Conservation (phyloP, 2,888 invertebrate species). For the Drosophila cracens region DNA sequence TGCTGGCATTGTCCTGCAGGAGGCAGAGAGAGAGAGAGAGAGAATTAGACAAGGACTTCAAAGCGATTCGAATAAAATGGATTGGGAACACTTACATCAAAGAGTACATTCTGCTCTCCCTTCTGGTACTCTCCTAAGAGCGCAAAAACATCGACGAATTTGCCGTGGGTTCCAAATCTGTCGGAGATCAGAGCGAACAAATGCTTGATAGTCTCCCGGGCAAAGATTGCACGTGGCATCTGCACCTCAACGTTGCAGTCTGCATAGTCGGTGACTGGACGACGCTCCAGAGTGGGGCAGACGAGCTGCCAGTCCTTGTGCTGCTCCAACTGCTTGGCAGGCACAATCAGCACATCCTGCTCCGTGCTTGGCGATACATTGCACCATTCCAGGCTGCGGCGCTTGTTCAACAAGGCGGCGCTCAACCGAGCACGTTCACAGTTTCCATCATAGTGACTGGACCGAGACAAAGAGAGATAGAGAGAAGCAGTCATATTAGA, state of each 20-base stretch:
- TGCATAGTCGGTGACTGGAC: conserved; percentile 79
- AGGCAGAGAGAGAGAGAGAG: not conserved
- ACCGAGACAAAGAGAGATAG: not conserved
- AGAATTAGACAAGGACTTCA: not conserved
- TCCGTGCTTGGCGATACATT: conserved; percentile 67
- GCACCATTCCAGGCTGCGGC: conserved; percentile 79
- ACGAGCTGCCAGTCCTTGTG: conserved; percentile 82
- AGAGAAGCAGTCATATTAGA: not conserved
- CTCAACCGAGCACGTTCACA: conserved; percentile 80
- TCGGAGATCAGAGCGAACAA: conserved; percentile 81
- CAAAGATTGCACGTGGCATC: conserved; percentile 81
- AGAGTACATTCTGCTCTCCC: conserved; percentile 80
- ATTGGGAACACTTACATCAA: conserved; percentile 74
- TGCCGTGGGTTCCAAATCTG: conserved; percentile 80
- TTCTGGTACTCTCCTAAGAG: conserved; percentile 82
- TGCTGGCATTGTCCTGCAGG: conserved; percentile 79
- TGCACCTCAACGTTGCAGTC: conserved; percentile 83
- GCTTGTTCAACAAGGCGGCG: conserved; percentile 81
- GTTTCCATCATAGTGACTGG: conserved; percentile 78
- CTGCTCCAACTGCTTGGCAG: conserved; percentile 76
- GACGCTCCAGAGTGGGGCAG: conserved; percentile 81
- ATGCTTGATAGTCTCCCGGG: conserved; percentile 82
- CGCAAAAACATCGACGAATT: conserved; percentile 83
- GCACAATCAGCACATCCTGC: conserved; percentile 78
- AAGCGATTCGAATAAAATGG: not conserved